These are phyloP conservation scores for Idaea straminata DNA, from an alignment of 2,888 invertebrate genomes.

Conservation along the genomic window DNA sequence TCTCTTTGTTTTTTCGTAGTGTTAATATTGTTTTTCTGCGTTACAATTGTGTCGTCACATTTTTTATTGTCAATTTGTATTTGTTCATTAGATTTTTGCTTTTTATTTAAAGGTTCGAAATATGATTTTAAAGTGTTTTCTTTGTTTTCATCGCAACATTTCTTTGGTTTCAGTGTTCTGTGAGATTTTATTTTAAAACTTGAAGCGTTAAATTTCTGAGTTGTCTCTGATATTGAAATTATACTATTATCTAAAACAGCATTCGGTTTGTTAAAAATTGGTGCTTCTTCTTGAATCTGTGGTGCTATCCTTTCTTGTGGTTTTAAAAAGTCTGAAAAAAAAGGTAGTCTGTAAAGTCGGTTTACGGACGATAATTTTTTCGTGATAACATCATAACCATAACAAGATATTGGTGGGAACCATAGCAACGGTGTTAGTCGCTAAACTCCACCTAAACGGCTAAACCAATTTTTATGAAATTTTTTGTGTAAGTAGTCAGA, in stretches of 20 bases:
- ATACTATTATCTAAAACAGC: constrained; percentile 2
- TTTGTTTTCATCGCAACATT: constrained; percentile 15
- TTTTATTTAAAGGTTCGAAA: constrained; percentile 17
- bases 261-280: not conserved
- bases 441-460: no score
- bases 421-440: no score
- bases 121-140: constrained; percentile 13
- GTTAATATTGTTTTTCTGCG: not conserved
- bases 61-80: not conserved
- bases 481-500: not conserved
- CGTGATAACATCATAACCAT: no score
- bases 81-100: not conserved
- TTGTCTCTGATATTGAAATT: constrained; percentile 23
- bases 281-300: not conserved
- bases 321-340: constrained; percentile 14
- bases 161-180: constrained; percentile 28
- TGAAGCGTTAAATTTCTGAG: constrained; percentile 29
- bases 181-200: constrained; percentile 35
- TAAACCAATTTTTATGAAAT: no score
- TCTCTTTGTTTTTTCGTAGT: constrained; percentile 7
- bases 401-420: no score
- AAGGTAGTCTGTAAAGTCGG: not conserved
- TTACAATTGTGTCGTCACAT: not conserved
- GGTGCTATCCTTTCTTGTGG: not conserved
- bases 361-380: no score